Base-by-base conservation (phyloP, 1,140 invertebrate species). In the Plectrocnemia conspersa region DNA sequence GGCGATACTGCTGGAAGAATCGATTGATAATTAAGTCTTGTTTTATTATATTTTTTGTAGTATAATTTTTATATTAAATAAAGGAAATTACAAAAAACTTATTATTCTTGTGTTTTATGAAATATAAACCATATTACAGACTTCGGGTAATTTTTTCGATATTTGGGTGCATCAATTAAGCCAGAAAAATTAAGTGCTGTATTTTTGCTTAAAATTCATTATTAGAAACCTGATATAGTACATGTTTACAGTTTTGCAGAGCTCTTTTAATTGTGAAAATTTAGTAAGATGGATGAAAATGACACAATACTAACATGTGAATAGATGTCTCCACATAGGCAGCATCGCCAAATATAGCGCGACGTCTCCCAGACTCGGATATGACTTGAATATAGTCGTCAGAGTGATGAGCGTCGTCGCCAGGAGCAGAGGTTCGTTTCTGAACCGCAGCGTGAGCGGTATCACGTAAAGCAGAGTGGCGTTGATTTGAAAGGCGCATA, bases 401-500 rank as follows among this genome's bases (percentile, higher is more conserved):
- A 98, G 75, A 13, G 89, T 82, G 40, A 94, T 79, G 22, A 97
- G 79, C 16, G 91, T 83, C 36, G 89, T 88, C 22, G 91, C 84
- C 13, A 98, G 68, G 18, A 99, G 74, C 53, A 93, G 77, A 7
- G 94, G 92, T 66, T 96, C 89, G 55, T 85, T 84, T 65, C 85
- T 82, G 55, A 99, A 83, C 66, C 86, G 84, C 11, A 97, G 72
- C 2, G 89, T 84, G 1, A 97, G 68, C 6, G 97, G 96, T 18
- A 96, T 74, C 19, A 96, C 80, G 72, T 98, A 98, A 19, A 90
- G 66, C 10, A 97, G 79, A 41, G 94, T 81, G 1, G 89, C 89
- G 76, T 99, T 98, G 48, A 99, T 86, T 79, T 99, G 96, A 68
- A 98, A 98, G 55, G 93, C 90, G 65, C 86, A 95, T 1, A 98